phyloP scores from a whole-genome alignment of 2,113 vertebrate species.

The Lethenteron camtschaticum region DNA sequence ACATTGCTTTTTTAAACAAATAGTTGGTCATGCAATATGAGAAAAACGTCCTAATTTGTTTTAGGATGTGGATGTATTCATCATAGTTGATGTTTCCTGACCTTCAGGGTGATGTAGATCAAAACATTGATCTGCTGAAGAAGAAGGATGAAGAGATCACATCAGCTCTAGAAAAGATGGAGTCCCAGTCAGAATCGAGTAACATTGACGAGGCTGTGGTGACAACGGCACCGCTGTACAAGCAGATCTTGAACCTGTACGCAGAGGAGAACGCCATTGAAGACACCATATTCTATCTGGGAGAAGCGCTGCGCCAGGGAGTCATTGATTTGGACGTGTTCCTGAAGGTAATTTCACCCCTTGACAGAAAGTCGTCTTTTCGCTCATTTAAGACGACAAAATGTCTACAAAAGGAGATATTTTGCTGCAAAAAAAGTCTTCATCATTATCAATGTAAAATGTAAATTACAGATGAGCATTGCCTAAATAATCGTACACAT shows the following conservation, averaged over 20 bases:
- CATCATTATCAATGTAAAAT: no score
- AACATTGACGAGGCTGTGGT: conserved; percentile 96
- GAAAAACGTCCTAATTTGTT: no score
- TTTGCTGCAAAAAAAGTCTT: background rate
- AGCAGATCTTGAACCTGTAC: conserved; percentile 92
- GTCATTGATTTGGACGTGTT: conserved; percentile 96
- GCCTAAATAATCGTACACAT: no score
- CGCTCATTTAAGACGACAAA: background rate
- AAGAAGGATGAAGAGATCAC: conserved; percentile 92
- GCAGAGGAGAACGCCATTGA: conserved; percentile 96
- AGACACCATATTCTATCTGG: conserved; percentile 96
- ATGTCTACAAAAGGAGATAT: background rate
- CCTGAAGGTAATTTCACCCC: conserved; percentile 44
- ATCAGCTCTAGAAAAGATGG: conserved; percentile 90
- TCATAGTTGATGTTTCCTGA: conserved; percentile 2
- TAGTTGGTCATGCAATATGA: no score
- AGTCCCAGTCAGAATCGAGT: conserved; percentile 92
- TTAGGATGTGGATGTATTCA: no score
- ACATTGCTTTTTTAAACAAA: no score
- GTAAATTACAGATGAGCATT: no score
- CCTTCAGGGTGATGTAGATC: conserved; percentile 66
- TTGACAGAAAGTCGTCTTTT: background rate
- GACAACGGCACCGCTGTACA: conserved; percentile 84
- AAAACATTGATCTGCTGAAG: conserved; percentile 83
- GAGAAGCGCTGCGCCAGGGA: conserved; percentile 70